Evolutionary conservation across 2,888 invertebrate species (phyloP), one percentile per base, ranked within the genome.

Genomic region (Nezara viridula): DNA sequence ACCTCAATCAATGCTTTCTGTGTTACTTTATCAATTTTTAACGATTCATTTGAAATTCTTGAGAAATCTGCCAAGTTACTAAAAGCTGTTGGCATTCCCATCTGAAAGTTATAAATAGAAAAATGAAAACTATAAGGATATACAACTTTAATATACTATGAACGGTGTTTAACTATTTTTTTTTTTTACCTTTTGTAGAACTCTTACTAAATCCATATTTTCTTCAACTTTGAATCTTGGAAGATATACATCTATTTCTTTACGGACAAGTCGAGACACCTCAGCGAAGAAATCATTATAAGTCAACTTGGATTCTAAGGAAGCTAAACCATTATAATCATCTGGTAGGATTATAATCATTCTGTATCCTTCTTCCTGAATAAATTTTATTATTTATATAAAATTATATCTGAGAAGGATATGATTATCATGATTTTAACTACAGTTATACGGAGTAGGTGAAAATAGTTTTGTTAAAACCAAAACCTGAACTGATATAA

Each of bases 1-100:
- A 98, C 96, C 92, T 97, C 96, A 91, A 98, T 96, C 92, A 96
- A 96, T 0, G 97, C 96, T 92, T 98, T 98, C 92, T 98, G 98
- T 1, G 97, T 92, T 5, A 96, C 96, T 92, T 96, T 95, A 81
- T 95, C 95, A 6, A 98, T 95, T 89, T 92, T 93, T 37, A 98
- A 92, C 0, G 92, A 92, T 89, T 94, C 93, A 85, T 94, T 93
- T 86, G 96, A 92, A 77, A 97, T 93, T 37, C 95, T 95, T 32
- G 94, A 94, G 91, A 97, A 95, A 90, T 97, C 94, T 0, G 96
- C 96, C 37, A 92, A 92, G 0, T 47, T 14, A 1, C 92, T 91
- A 92, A 97, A 97, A 90, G 97, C 95, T 5, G 94, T 93, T 0
- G 92, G 93, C 91, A 97, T 95, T 10, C 97, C 97, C 92, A 97